phyloP scores from a whole-genome alignment of 2,113 vertebrate genomes.

The Electrona antarctica region DNA sequence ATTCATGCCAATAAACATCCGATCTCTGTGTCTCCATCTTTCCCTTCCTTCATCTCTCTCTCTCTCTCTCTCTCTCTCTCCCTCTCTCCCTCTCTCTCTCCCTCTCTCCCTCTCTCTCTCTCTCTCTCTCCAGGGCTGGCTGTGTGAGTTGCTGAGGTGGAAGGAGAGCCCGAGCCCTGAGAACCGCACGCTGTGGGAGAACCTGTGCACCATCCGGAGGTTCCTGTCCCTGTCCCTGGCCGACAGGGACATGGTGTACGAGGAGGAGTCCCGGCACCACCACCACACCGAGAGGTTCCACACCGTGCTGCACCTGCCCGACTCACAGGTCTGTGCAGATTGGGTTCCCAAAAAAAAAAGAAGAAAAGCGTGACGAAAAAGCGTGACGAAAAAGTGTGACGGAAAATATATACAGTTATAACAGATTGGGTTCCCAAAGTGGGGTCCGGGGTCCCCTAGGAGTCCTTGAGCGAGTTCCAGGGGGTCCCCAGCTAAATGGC shows the following conservation, averaged over 20 bases:
- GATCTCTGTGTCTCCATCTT: not conserved
- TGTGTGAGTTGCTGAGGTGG: constrained; percentile 93
- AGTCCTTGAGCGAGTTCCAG: too few species aligned
- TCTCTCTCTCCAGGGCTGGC: constrained; percentile 83
- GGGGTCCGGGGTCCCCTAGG: too few species aligned
- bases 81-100: constrained; percentile 1
- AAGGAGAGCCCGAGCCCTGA: constrained; percentile 92
- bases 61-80: constrained; percentile 3
- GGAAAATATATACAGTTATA: too few species aligned
- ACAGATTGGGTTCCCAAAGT: too few species aligned
- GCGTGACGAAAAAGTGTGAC: too few species aligned
- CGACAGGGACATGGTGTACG: constrained; percentile 87
- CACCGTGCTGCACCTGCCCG: constrained; percentile 83
- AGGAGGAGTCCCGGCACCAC: constrained; percentile 91
- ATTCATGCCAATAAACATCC: not conserved
- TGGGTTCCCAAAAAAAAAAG: too few species aligned
- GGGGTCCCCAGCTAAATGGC: too few species aligned
- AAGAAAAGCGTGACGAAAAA: too few species aligned
- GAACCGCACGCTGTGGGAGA: constrained; percentile 96
- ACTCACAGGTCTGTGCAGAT: constrained; percentile 81
- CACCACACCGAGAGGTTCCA: constrained; percentile 90
- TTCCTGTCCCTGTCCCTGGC: constrained; percentile 87
- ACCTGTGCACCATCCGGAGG: constrained; percentile 92
- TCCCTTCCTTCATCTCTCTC: not conserved
- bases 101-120: constrained; percentile 5